phyloP scores from a whole-genome alignment of 2,888 invertebrate genomes.

The Autographa pulchrina region DNA sequence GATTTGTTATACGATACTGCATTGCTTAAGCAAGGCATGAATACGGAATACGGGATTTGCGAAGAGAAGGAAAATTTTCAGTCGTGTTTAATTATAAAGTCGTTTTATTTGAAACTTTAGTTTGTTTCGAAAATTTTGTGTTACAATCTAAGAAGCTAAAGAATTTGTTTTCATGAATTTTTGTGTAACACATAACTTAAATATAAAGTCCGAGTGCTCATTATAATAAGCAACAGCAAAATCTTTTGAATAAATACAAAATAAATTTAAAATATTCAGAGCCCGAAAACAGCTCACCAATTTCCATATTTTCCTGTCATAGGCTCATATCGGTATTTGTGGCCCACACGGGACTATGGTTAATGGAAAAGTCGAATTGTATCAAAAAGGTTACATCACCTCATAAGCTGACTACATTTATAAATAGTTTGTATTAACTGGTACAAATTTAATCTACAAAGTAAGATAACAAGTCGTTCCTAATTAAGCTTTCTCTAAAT shows the following conservation, averaged over 20 bases:
- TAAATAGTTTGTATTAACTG: too few species aligned
- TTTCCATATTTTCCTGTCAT: not conserved
- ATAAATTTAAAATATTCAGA: not conserved
- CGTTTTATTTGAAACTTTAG: not conserved
- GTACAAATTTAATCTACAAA: too few species aligned
- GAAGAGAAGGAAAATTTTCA: slow-evolving; percentile 14
- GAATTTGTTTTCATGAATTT: too few species aligned
- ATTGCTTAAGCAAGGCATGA: slow-evolving; percentile 30
- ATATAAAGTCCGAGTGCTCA: too few species aligned
- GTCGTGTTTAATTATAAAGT: slow-evolving; percentile 12
- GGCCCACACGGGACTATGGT: not conserved
- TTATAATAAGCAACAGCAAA: too few species aligned
- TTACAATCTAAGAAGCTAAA: too few species aligned
- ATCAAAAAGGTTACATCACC: slow-evolving; percentile 13
- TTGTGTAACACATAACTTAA: too few species aligned
- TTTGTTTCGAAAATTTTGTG: not conserved
- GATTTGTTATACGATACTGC: slow-evolving; percentile 23
- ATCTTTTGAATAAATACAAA: not conserved
- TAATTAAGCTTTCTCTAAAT: too few species aligned
- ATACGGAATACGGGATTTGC: slow-evolving; percentile 43
- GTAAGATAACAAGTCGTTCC: too few species aligned
- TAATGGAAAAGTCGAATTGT: slow-evolving; percentile 13
- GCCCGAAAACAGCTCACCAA: slow-evolving; percentile 1
- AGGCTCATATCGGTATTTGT: slow-evolving; percentile 1
- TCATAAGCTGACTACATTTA: not conserved